phyloP scores from a whole-genome alignment of 1,140 invertebrate species.

The Chironomus striatipennis region DNA sequence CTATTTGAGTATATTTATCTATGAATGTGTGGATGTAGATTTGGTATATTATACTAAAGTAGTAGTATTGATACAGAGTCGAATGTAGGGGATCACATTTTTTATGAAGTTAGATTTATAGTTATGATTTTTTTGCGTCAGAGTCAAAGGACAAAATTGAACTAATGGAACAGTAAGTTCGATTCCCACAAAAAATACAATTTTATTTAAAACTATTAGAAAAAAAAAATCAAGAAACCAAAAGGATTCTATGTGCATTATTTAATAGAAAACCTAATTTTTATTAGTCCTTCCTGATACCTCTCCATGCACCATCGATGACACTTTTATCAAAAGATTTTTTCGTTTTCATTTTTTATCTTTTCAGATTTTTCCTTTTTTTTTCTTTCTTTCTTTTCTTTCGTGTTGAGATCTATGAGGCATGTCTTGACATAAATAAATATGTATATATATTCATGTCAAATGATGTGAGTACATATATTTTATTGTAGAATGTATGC shows the following conservation, averaged over 20 bases:
- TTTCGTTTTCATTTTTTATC: constrained; percentile 8
- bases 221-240: background rate
- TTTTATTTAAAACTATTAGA: background rate
- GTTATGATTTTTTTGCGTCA: too few relatives aligned
- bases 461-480: constrained; percentile 9
- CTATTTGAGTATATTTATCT: background rate
- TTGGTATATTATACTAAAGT: too few relatives aligned
- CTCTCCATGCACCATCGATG: background rate
- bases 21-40: too few relatives aligned
- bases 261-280: too few relatives aligned
- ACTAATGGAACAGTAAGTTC: too few relatives aligned
- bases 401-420: background rate
- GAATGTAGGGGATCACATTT: too few relatives aligned
- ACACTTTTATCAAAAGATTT: background rate
- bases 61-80: too few relatives aligned
- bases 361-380: background rate
- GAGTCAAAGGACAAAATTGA: too few relatives aligned
- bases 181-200: background rate
- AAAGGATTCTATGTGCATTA: too few relatives aligned
- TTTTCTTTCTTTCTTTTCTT: background rate
- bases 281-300: background rate
- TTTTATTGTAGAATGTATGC: too few relatives aligned
- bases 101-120: too few relatives aligned
- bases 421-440: background rate
- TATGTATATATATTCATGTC: background rate